phyloP scores from a whole-genome alignment of 2,113 vertebrate genomes.

The Cinclus cinclus region DNA sequence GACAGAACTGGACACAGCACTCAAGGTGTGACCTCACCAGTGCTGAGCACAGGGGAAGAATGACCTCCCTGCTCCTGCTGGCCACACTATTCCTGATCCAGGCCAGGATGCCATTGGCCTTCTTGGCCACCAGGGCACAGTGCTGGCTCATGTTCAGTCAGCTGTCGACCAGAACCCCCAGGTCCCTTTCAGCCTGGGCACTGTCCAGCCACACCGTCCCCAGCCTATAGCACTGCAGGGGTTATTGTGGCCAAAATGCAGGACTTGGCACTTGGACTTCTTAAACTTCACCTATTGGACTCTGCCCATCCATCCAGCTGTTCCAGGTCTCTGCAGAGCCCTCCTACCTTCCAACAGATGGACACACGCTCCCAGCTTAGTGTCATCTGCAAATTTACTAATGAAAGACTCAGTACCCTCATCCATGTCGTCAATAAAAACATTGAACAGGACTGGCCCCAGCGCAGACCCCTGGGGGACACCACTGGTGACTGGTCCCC shows the following conservation, averaged over 20 bases:
- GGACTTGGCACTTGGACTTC: not conserved
- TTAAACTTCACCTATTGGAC: not conserved
- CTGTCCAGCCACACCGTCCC: not conserved
- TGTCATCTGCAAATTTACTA: too few relatives aligned
- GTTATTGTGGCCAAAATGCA: not conserved
- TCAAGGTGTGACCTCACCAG: not conserved
- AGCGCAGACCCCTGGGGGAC: not conserved
- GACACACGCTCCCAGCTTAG: too few relatives aligned
- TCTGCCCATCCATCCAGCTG: not conserved
- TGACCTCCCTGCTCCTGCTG: not conserved
- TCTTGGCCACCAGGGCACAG: not conserved
- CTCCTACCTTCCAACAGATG: not conserved
- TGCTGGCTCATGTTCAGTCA: not conserved
- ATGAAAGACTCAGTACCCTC: not conserved
- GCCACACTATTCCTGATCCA: not conserved
- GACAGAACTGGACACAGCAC: not conserved
- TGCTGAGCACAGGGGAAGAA: not conserved
- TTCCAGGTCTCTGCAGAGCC: not conserved
- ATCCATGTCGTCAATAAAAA: too few relatives aligned
- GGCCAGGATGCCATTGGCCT: not conserved
- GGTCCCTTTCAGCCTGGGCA: not conserved
- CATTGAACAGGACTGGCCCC: not conserved
- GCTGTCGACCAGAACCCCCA: not conserved
- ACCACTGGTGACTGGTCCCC: not conserved
- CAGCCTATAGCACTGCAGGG: accelerated